phyloP scores from a whole-genome alignment of 2,888 invertebrate species.

The Drosophila limbata region DNA sequence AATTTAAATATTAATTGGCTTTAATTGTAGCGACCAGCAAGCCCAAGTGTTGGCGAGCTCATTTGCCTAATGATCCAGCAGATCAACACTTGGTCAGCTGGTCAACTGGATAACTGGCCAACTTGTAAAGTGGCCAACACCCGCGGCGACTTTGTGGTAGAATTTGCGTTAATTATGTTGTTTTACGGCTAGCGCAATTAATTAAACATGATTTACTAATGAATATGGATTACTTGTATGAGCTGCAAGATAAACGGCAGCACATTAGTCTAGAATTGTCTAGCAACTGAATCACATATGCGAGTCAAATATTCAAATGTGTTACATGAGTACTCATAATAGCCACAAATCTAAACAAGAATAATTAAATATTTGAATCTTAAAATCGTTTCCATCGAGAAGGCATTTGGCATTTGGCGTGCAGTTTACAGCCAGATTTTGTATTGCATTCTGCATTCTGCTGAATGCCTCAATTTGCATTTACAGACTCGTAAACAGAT shows the following conservation, averaged over 20 bases:
- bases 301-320: slow-evolving; percentile 4
- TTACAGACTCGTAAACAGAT: slow-evolving; percentile 11
- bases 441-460: slow-evolving; percentile 31
- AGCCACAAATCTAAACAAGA: slow-evolving; percentile 32
- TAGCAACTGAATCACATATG: background rate
- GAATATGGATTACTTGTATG: slow-evolving; percentile 37
- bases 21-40: slow-evolving; percentile 49
- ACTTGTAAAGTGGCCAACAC: slow-evolving; percentile 35
- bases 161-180: slow-evolving; percentile 73
- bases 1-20: slow-evolving; percentile 69
- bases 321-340: slow-evolving; percentile 6
- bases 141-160: slow-evolving; percentile 37
- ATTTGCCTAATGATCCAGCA: slow-evolving; percentile 72
- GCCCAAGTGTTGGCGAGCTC: slow-evolving; percentile 46
- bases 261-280: slow-evolving; percentile 6
- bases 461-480: slow-evolving; percentile 53
- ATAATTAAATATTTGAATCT: slow-evolving; percentile 50
- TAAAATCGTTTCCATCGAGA: slow-evolving; percentile 33
- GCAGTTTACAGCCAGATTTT: slow-evolving; percentile 58
- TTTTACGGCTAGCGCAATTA: slow-evolving; percentile 72
- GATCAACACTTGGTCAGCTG: slow-evolving; percentile 27
- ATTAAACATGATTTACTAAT: slow-evolving; percentile 74
- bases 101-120: slow-evolving; percentile 24
- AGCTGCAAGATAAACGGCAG: slow-evolving; percentile 32
- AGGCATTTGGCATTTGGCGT: slow-evolving; percentile 39